A percentile compares a stretch with the other conserved stretches of the same genome.
Conservation (phyloP, 2,888 invertebrate species). For the Hypomecis atomaria region DNA sequence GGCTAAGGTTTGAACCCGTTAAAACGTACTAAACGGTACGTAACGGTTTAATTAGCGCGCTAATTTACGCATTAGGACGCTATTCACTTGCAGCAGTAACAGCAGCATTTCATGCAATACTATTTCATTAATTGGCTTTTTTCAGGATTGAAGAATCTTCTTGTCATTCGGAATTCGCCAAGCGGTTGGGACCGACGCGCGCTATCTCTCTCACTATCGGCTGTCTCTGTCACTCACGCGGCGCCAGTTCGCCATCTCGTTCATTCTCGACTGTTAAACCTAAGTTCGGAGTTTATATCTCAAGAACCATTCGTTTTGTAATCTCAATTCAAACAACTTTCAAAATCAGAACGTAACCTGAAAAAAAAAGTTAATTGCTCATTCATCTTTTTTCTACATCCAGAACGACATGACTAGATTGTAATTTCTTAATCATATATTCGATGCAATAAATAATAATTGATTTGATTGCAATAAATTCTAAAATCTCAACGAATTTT, state of each 20-base stretch:
- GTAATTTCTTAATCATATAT: conserved; percentile 43
- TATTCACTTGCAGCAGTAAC: no score
- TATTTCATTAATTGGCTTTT: conserved; percentile 31
- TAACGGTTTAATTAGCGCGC: no score
- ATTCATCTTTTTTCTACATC: conserved; percentile 63
- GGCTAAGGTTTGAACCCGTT: no score
- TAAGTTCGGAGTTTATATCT: conserved; percentile 56
- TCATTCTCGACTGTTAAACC: conserved; percentile 64
- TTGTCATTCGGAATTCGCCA: conserved; percentile 61
- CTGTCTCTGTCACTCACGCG: conserved; percentile 76
- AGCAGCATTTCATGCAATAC: not conserved
- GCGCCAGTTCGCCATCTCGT: conserved; percentile 65
- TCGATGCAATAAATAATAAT: conserved; percentile 60
- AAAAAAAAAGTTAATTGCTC: conserved; percentile 52
- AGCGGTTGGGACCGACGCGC: conserved; percentile 53
- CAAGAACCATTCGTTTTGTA: conserved; percentile 45
- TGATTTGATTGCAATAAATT: conserved; percentile 51
- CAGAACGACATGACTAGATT: conserved; percentile 73
- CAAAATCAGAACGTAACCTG: conserved; percentile 18
- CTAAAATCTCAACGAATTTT: conserved; percentile 68
- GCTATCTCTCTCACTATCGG: conserved; percentile 67
- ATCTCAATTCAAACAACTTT: not conserved
- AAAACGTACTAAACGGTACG: no score
- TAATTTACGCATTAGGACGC: no score
- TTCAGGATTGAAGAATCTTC: conserved; percentile 64